phyloP scores from a whole-genome alignment of 2,888 invertebrate species.

The Sussaba pulchella region DNA sequence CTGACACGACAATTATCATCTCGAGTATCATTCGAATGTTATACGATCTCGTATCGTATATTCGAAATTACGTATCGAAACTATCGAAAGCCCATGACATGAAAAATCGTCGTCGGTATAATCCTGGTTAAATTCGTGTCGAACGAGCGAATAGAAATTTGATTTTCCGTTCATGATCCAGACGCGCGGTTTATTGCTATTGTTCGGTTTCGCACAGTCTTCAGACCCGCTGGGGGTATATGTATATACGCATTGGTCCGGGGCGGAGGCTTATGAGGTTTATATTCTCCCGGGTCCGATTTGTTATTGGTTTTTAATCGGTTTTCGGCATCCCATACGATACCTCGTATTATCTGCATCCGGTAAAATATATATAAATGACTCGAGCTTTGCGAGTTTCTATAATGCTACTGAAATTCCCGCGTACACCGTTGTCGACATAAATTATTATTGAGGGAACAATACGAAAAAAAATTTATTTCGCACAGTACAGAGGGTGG shows the following conservation, averaged over 20 bases:
- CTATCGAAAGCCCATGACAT: conserved; percentile 6
- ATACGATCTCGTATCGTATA: conserved; percentile 3
- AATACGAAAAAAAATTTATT: not conserved
- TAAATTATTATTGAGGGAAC: conserved; percentile 13
- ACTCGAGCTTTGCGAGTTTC: not conserved
- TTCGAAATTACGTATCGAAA: conserved; percentile 20
- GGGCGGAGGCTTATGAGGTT: conserved; percentile 10
- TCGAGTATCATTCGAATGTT: conserved; percentile 4
- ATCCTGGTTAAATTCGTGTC: conserved; percentile 18
- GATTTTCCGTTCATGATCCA: conserved; percentile 28
- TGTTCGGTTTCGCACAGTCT: conserved; percentile 9
- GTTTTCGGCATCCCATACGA: not conserved
- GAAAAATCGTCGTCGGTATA: not conserved
- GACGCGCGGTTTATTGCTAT: conserved; percentile 32
- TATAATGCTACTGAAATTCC: not conserved
- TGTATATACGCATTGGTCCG: not conserved
- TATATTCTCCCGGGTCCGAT: conserved; percentile 23
- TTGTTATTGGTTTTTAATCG: conserved; percentile 28
- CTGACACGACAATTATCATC: conserved; percentile 50
- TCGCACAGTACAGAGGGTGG: not conserved
- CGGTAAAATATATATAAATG: conserved; percentile 3
- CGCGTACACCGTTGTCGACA: not conserved
- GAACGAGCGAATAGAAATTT: conserved; percentile 43
- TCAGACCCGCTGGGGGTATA: no score
- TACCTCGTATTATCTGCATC: conserved; percentile 16